Conservation (phyloP, 2,888 invertebrate genomes). For the Dryomyza anilis region DNA sequence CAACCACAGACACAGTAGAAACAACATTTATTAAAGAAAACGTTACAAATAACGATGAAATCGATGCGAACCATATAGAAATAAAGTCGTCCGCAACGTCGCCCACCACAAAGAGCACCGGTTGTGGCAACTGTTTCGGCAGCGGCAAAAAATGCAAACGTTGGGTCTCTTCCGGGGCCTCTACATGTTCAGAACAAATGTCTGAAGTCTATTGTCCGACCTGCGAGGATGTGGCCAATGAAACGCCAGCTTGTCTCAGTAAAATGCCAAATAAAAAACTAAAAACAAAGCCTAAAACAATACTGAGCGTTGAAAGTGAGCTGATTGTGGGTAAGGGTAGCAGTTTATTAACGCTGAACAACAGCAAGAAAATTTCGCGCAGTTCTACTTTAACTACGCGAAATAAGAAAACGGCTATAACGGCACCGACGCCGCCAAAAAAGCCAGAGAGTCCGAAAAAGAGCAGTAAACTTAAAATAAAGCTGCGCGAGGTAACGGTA, state of each 20-base stretch:
- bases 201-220: constrained; percentile 68
- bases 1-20: constrained; percentile 4
- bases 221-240: constrained; percentile 56
- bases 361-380: constrained; percentile 44
- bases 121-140: constrained; percentile 59
- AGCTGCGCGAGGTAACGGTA: constrained; percentile 17
- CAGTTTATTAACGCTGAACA: constrained; percentile 42
- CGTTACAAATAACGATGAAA: constrained; percentile 38
- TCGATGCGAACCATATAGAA: constrained; percentile 36
- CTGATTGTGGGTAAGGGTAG: constrained; percentile 48
- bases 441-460: constrained; percentile 26
- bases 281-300: constrained; percentile 53
- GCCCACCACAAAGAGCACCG: constrained; percentile 43
- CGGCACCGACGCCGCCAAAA: constrained; percentile 31
- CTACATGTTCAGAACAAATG: constrained; percentile 61
- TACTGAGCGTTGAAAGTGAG: constrained; percentile 59
- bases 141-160: constrained; percentile 56
- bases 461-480: constrained; percentile 31
- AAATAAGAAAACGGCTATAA: constrained; percentile 35
- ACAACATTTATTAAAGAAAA: constrained; percentile 15
- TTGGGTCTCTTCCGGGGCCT: constrained; percentile 50
- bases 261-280: constrained; percentile 56
- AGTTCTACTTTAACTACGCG: constrained; percentile 48
- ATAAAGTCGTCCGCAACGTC: too few species aligned
- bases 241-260: constrained; percentile 64